phyloP scores from a whole-genome alignment of 1,140 invertebrate genomes.

The Sesamia nonagrioides region DNA sequence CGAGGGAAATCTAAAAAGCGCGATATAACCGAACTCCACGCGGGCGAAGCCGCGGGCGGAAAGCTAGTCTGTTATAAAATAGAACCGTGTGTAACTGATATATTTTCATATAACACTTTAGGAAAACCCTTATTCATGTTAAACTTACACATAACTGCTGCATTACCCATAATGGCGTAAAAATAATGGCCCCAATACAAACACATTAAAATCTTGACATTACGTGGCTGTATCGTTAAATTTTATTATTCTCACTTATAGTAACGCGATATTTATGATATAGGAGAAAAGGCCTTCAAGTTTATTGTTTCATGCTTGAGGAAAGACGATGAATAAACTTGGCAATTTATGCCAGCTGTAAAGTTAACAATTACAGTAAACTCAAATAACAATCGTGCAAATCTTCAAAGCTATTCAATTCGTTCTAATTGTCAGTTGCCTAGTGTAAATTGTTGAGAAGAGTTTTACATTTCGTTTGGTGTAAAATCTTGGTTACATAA shows the following conservation, averaged over 20 bases:
- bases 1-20: too few species aligned
- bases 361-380: slow-evolving; percentile 68
- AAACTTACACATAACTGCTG: neutral
- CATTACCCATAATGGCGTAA: neutral
- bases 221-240: slow-evolving; percentile 67
- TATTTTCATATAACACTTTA: too few species aligned
- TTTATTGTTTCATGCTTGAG: slow-evolving; percentile 80
- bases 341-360: slow-evolving; percentile 73
- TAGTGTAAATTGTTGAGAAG: slow-evolving; percentile 2
- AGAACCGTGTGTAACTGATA: too few species aligned
- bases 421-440: slow-evolving; percentile 4
- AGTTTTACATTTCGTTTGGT: neutral
- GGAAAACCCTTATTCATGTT: neutral
- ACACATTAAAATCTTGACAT: slow-evolving; percentile 44
- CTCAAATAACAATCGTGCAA: slow-evolving; percentile 64
- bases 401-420: slow-evolving; percentile 53
- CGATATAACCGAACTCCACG: too few species aligned
- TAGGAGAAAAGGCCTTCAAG: slow-evolving; percentile 61
- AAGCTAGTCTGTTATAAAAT: too few species aligned
- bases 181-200: neutral
- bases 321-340: slow-evolving; percentile 75
- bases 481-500: too few species aligned
- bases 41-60: too few species aligned
- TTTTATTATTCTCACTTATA: slow-evolving; percentile 77
- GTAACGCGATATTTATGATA: slow-evolving; percentile 81